Conservation (phyloP, 2,113 vertebrate genomes). For the Galeopterus variegatus region DNA sequence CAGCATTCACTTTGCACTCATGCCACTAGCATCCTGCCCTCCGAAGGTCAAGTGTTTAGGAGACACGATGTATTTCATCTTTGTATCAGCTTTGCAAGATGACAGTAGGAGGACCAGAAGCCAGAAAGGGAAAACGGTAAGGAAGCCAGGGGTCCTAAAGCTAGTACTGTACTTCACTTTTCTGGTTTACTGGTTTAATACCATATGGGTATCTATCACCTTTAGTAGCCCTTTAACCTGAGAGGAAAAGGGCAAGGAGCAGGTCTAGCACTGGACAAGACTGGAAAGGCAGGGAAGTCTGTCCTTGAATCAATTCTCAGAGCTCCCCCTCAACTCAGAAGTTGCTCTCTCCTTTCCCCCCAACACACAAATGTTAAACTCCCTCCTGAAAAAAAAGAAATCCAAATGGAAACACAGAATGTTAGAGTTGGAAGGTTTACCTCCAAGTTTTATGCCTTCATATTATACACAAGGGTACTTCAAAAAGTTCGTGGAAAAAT, state of each 20-base stretch:
- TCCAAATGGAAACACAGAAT: constrained; percentile 51
- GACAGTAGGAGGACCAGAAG: background rate
- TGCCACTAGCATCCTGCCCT: background rate
- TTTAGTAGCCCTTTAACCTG: constrained; percentile 38
- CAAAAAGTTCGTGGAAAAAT: too few species aligned
- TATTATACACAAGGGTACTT: background rate
- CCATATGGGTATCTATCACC: background rate
- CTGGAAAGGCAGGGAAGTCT: background rate
- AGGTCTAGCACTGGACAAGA: background rate
- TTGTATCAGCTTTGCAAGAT: constrained; percentile 35
- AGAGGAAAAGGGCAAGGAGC: background rate
- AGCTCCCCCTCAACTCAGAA: constrained; percentile 10
- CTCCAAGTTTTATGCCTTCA: constrained; percentile 16
- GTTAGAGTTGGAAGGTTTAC: constrained; percentile 4
- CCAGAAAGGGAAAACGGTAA: background rate
- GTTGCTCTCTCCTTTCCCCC: constrained; percentile 1
- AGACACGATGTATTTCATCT: constrained; percentile 1
- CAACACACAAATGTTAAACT: background rate
- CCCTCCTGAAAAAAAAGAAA: background rate
- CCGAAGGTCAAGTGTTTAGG: constrained; percentile 15
- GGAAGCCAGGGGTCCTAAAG: background rate
- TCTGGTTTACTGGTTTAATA: background rate
- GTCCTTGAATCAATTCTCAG: constrained; percentile 15
- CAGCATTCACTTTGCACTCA: background rate
- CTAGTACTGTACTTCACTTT: background rate